phyloP scores from a whole-genome alignment of 2,888 invertebrate genomes.

The Pollenia amentaria region DNA sequence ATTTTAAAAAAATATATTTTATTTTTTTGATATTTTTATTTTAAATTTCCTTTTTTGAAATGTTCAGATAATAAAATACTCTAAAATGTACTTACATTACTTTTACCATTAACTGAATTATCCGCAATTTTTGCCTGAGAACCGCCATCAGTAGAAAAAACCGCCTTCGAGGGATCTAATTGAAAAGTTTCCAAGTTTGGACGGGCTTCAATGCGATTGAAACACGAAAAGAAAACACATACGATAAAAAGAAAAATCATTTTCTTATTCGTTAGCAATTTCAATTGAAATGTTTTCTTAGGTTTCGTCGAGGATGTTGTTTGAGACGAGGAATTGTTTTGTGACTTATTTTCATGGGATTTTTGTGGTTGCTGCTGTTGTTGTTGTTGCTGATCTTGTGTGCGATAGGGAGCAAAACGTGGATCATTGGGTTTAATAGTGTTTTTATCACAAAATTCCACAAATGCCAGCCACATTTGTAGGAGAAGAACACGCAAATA shows the following conservation, averaged over 20 bases:
- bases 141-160: background rate
- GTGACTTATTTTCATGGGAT: background rate
- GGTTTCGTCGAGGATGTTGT: slow-evolving; percentile 11
- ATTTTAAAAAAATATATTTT: too few species aligned
- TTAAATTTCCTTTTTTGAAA: too few species aligned
- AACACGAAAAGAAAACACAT: slow-evolving; percentile 79
- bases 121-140: slow-evolving; percentile 20
- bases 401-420: slow-evolving; percentile 67
- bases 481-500: slow-evolving; percentile 64
- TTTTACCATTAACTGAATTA: slow-evolving; percentile 25
- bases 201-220: slow-evolving; percentile 81
- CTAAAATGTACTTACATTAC: slow-evolving; percentile 59
- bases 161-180: background rate
- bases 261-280: slow-evolving; percentile 76
- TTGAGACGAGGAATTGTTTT: slow-evolving; percentile 14
- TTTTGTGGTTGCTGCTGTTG: slow-evolving; percentile 39
- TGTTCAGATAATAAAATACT: too few species aligned
- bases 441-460: slow-evolving; percentile 76
- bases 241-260: slow-evolving; percentile 77
- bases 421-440: slow-evolving; percentile 76
- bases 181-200: slow-evolving; percentile 79
- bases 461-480: slow-evolving; percentile 75
- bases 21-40: too few species aligned
- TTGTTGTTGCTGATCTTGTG: background rate
- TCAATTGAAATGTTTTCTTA: slow-evolving; percentile 63